phyloP scores from a whole-genome alignment of 2,113 vertebrate species.

The Haliaeetus leucogaster region DNA sequence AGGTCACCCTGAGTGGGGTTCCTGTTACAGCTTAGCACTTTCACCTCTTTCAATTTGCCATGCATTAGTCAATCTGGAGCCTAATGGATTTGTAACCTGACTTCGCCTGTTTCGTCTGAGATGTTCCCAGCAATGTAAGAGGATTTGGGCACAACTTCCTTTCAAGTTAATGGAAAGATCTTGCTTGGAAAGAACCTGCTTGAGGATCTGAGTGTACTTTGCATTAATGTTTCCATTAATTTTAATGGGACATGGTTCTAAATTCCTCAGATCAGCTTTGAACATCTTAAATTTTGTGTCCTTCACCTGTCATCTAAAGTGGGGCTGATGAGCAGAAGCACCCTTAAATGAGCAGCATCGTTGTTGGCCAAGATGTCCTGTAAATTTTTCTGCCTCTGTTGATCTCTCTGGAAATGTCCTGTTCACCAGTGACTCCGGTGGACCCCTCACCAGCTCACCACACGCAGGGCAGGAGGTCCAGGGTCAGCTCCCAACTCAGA shows the following conservation, averaged over 20 bases:
- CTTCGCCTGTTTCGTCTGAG: neutral
- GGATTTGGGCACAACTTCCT: conserved; percentile 48
- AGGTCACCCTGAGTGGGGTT: neutral
- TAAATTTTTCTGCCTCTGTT: neutral
- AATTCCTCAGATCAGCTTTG: conserved; percentile 30
- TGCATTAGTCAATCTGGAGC: conserved; percentile 1
- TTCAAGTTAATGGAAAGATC: conserved; percentile 61
- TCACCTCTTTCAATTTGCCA: conserved; percentile 14
- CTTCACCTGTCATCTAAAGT: conserved; percentile 15
- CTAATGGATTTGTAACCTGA: conserved; percentile 42
- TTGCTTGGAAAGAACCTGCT: conserved; percentile 41
- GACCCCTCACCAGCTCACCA: neutral
- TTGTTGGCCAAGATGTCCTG: neutral
- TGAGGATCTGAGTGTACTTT: conserved; percentile 41
- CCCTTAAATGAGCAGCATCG: neutral
- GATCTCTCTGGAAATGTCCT: neutral
- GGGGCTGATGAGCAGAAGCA: neutral
- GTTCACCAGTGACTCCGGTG: neutral
- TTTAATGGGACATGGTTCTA: conserved; percentile 22
- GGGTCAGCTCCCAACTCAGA: neutral
- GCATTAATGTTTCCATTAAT: conserved; percentile 59
- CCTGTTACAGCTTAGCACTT: neutral
- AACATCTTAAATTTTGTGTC: conserved; percentile 24
- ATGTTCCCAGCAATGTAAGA: neutral
- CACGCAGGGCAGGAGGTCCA: fast-evolving